Percentiles rank a stretch among this genome's conserved stretches.
Conservation (phyloP, 2,113 vertebrate genomes). For the Lonchura striata region DNA sequence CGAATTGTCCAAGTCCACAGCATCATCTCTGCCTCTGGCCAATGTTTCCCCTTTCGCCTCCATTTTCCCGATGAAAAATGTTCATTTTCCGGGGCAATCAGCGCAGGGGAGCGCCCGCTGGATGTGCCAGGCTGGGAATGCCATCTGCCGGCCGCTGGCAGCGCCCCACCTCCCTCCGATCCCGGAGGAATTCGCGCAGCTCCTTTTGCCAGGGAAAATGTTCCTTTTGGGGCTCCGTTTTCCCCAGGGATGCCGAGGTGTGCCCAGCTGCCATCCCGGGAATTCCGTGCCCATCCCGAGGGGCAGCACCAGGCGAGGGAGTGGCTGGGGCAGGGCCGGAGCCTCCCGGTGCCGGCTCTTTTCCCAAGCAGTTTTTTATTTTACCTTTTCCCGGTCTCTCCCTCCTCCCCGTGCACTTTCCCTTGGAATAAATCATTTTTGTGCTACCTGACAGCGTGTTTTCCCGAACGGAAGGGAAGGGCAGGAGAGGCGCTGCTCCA, state of each 20-base stretch:
- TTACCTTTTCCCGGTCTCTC: not conserved
- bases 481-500: rapidly evolving
- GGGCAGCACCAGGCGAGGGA: not conserved
- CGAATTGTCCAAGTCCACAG: not conserved
- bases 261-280: rapidly evolving
- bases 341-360: not conserved
- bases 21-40: not conserved
- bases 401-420: not conserved
- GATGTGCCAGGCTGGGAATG: not conserved
- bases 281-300: not conserved
- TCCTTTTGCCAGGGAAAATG: not conserved
- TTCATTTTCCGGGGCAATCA: not conserved
- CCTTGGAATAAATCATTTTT: rapidly evolving
- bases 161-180: too few relatives aligned
- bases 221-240: not conserved
- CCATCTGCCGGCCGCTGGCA: constrained; percentile 1
- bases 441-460: rapidly evolving
- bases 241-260: not conserved
- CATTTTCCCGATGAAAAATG: not conserved
- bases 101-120: too few relatives aligned
- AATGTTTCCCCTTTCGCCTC: not conserved
- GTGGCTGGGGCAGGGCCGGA: not conserved
- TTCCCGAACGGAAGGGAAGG: not conserved
- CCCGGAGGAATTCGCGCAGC: not conserved
- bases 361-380: not conserved